Conservation (phyloP, 2,113 vertebrate genomes). For the Hassar affinis region DNA sequence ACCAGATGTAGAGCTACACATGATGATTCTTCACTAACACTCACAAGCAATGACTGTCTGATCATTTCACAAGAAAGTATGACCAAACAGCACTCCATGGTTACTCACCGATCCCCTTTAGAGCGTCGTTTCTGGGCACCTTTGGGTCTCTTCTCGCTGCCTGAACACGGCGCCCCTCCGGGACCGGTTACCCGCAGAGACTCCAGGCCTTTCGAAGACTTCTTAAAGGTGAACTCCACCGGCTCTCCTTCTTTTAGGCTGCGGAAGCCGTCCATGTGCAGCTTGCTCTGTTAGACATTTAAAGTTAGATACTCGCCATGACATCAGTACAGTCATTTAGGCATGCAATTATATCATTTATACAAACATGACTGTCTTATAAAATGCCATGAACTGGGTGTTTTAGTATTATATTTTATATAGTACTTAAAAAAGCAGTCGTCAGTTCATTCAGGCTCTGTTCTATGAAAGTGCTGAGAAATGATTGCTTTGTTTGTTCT, state of each 20-base stretch:
- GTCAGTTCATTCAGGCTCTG: neutral
- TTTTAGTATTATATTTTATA: neutral
- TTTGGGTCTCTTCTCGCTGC: slow-evolving; percentile 84
- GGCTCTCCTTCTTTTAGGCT: slow-evolving; percentile 90
- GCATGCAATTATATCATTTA: neutral
- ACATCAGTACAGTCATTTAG: neutral
- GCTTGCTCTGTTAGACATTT: slow-evolving; percentile 80
- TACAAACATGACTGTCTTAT: neutral
- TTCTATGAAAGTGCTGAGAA: neutral
- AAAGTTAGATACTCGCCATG: neutral
- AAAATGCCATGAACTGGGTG: neutral
- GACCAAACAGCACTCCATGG: no score
- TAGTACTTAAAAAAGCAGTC: neutral
- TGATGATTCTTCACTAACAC: neutral
- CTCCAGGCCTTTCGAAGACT: slow-evolving; percentile 87
- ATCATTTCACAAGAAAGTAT: no score
- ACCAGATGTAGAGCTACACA: neutral
- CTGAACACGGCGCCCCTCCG: slow-evolving; percentile 81
- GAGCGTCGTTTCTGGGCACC: slow-evolving; percentile 84
- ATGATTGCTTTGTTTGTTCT: neutral
- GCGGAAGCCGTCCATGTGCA: slow-evolving; percentile 95
- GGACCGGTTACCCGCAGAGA: slow-evolving; percentile 85
- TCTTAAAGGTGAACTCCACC: slow-evolving; percentile 92
- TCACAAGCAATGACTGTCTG: no score
- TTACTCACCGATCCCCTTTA: slow-evolving; percentile 81